A percentile compares a stretch with the other conserved stretches of the same genome.
phyloP scores from a whole-genome alignment of 2,113 vertebrate genomes.

The Atrichornis clamosus region DNA sequence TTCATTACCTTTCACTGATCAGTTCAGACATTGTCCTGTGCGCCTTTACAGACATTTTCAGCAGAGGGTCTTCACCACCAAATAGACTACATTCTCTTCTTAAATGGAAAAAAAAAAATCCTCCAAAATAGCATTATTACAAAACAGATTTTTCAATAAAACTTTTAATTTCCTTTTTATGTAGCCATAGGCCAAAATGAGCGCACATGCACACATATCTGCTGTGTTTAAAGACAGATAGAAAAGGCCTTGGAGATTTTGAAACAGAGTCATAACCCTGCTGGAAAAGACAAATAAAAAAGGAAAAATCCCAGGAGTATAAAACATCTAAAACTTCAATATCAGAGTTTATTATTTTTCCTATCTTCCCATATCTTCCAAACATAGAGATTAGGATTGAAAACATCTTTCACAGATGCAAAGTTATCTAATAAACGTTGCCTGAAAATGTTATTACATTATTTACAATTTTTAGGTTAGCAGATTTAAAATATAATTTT shows the following conservation, averaged over 20 bases:
- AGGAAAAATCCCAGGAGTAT: background rate
- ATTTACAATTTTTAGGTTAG: background rate
- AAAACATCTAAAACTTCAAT: background rate
- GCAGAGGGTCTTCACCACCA: background rate
- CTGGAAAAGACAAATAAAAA: background rate
- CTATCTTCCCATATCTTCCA: background rate
- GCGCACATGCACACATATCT: background rate
- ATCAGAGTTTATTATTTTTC: background rate
- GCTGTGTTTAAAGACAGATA: background rate
- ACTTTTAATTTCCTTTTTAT: background rate
- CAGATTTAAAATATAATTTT: background rate
- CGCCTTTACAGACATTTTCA: background rate
- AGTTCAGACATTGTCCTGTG: rapidly evolving
- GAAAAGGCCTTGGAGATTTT: background rate
- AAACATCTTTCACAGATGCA: background rate
- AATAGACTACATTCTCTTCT: background rate
- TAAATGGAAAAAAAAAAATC: background rate
- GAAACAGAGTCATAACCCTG: background rate
- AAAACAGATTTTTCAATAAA: background rate
- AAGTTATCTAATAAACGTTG: background rate
- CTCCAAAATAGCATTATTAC: background rate
- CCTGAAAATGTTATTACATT: background rate
- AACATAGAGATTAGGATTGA: background rate
- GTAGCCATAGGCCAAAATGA: background rate
- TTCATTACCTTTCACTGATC: background rate